Evolutionary conservation across 2,113 vertebrate species (phyloP).

Genomic region (Microcebus griseorufus): DNA sequence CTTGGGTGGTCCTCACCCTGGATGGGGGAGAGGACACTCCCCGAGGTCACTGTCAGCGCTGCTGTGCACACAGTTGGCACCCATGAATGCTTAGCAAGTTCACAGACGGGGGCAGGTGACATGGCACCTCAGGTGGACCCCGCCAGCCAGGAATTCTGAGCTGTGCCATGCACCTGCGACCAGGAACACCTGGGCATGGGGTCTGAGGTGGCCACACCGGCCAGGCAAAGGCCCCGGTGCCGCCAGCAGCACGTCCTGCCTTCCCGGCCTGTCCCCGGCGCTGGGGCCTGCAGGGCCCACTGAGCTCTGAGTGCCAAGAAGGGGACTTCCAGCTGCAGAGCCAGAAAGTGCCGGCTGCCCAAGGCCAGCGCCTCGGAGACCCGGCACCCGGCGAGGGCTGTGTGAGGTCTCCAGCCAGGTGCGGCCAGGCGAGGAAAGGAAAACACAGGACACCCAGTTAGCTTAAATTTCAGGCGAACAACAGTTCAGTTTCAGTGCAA

Average conservation of each 20-base stretch:
- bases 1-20: rapidly evolving
- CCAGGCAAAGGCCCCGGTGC: rapidly evolving
- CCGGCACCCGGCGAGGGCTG: too few relatives aligned
- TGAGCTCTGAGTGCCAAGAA: not conserved
- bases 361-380: too few relatives aligned
- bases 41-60: not conserved
- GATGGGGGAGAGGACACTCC: rapidly evolving
- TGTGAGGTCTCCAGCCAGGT: too few relatives aligned
- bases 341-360: too few relatives aligned
- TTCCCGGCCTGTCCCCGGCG: not conserved
- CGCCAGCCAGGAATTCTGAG: rapidly evolving
- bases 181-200: rapidly evolving
- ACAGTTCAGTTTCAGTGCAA: rapidly evolving
- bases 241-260: not conserved
- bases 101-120: rapidly evolving
- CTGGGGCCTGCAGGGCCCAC: not conserved
- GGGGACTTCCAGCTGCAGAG: rapidly evolving
- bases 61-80: not conserved
- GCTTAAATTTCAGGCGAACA: too few relatives aligned
- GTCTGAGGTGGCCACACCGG: too few relatives aligned
- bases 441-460: too few relatives aligned
- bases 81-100: rapidly evolving
- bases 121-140: rapidly evolving
- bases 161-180: rapidly evolving
- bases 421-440: too few relatives aligned